These are phyloP conservation scores for Pomatostomus ruficeps DNA, from an alignment of 2,113 vertebrate species.

Conservation along the genomic window DNA sequence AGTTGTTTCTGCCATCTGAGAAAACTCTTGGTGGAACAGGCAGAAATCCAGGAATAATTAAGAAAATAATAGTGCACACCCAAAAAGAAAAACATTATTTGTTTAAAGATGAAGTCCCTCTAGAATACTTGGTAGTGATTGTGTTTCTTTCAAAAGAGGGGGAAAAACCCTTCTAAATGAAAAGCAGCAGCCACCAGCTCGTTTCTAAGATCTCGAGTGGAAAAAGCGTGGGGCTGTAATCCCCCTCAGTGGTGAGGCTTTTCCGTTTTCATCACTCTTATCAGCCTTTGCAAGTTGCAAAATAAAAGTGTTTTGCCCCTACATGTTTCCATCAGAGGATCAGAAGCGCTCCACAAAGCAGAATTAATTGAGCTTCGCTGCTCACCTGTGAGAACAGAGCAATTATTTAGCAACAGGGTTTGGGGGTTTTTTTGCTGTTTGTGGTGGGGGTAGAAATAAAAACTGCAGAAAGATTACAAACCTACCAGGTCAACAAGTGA, in stretches of 20 bases:
- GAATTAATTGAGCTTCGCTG: neutral
- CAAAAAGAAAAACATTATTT: conserved; percentile 61
- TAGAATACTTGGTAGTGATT: conserved; percentile 37
- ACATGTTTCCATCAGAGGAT: conserved; percentile 28
- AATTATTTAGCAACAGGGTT: neutral
- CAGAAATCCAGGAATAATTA: conserved; percentile 71
- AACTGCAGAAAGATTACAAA: neutral
- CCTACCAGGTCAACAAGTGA: neutral
- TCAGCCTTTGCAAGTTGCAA: conserved; percentile 10
- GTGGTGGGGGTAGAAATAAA: neutral
- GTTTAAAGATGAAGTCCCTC: conserved; percentile 64
- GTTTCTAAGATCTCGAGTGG: conserved; percentile 37
- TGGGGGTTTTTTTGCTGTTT: neutral
- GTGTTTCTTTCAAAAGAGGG: conserved; percentile 15
- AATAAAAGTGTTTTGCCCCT: conserved; percentile 36
- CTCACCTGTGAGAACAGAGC: conserved; percentile 40
- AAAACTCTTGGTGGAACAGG: conserved; percentile 61
- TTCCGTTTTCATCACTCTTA: conserved; percentile 9
- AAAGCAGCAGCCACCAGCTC: conserved; percentile 49
- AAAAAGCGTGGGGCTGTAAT: conserved; percentile 42
- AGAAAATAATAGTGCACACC: conserved; percentile 65
- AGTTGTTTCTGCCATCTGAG: conserved; percentile 66
- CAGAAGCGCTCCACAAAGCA: neutral
- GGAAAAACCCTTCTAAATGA: conserved; percentile 51
- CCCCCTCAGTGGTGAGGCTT: conserved; percentile 34